phyloP scores from a whole-genome alignment of 2,113 vertebrate genomes.

The Apodemus sylvaticus region DNA sequence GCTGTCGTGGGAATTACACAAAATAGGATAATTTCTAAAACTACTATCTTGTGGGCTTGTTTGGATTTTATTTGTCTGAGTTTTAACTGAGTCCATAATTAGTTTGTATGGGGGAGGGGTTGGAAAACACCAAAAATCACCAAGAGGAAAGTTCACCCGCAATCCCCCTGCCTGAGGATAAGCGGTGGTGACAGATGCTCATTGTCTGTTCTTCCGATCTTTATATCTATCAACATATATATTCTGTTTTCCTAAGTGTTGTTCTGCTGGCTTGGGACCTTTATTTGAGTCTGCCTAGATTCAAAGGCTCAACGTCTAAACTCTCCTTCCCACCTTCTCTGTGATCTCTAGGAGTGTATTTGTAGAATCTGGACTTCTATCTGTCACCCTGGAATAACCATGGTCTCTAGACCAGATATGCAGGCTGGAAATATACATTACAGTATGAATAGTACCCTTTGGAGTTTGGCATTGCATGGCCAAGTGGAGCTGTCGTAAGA shows the following conservation, averaged over 20 bases:
- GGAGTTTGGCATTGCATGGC: not conserved
- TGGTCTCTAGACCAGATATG: fast-evolving
- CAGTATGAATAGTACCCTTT: not conserved
- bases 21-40: not conserved
- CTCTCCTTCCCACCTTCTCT: not conserved
- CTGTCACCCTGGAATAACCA: not conserved
- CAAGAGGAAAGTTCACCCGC: not conserved
- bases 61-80: conserved; percentile 1
- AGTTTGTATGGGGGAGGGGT: not conserved
- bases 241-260: not conserved
- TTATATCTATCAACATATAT: not conserved
- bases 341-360: not conserved
- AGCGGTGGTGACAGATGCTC: not conserved
- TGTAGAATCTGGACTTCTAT: not conserved
- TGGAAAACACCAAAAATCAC: conserved; percentile 62
- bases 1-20: not conserved
- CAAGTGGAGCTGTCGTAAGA: not conserved
- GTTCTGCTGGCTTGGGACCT: not conserved
- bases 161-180: not conserved
- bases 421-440: not conserved
- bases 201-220: not conserved
- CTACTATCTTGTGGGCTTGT: not conserved
- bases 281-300: not conserved
- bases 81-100: conserved; percentile 31
- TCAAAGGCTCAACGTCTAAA: not conserved